Conservation (phyloP, 2,113 vertebrate genomes). For the Promerops cafer region DNA sequence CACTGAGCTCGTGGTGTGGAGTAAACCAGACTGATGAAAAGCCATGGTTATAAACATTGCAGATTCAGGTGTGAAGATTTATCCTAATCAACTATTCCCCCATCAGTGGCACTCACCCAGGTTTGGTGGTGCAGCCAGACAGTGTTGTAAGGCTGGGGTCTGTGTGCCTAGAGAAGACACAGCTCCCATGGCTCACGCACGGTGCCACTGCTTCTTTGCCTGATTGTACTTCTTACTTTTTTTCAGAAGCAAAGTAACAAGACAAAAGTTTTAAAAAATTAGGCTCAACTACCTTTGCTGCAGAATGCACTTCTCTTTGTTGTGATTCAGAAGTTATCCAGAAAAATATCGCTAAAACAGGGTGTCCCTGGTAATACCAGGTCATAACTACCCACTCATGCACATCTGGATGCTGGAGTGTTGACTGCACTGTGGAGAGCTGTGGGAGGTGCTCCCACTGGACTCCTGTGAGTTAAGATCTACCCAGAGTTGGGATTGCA, state of each 20-base stretch:
- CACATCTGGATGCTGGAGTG: not conserved
- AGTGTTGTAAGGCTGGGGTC: not conserved
- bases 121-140: not conserved
- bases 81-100: not conserved
- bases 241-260: not conserved
- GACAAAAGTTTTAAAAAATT: not conserved
- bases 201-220: not conserved
- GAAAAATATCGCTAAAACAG: not conserved
- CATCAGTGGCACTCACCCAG: not conserved
- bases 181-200: rapidly evolving
- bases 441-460: not conserved
- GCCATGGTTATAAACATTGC: not conserved
- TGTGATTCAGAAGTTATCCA: not conserved
- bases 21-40: not conserved
- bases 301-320: not conserved
- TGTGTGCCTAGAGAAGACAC: not conserved
- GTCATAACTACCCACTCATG: not conserved
- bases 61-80: not conserved
- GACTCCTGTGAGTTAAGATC: not conserved
- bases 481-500: not conserved
- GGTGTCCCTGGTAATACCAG: not conserved
- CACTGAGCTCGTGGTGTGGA: not conserved
- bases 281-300: not conserved
- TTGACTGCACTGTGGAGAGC: not conserved
- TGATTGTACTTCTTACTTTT: not conserved